Evolutionary conservation across 2,113 vertebrate genomes (phyloP).

Genomic region (Artemisiospiza belli): DNA sequence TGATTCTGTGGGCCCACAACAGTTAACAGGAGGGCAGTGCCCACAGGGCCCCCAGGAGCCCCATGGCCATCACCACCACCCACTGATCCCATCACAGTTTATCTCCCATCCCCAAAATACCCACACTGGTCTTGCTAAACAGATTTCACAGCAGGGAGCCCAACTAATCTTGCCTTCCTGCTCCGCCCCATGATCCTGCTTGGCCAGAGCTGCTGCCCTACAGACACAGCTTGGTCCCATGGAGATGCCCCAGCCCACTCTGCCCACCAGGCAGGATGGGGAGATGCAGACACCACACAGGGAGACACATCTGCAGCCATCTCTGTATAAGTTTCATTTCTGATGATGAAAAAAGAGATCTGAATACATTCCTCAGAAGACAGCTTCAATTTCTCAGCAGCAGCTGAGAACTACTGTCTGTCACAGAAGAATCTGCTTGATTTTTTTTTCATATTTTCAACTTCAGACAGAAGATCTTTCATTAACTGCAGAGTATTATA

Average conservation of each 20-base stretch:
- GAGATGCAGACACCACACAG: fast-evolving
- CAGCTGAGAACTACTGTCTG: not conserved
- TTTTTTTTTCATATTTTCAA: not conserved
- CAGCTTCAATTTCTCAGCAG: not conserved
- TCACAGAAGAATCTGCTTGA: not conserved
- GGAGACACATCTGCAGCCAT: not conserved
- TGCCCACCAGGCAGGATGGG: fast-evolving
- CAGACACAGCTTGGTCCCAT: fast-evolving
- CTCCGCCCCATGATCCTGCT: fast-evolving
- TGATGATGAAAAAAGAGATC: not conserved
- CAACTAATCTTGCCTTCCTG: not conserved
- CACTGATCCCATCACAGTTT: fast-evolving
- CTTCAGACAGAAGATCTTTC: not conserved
- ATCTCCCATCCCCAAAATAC: not conserved
- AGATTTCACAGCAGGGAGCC: not conserved
- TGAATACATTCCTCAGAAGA: not conserved
- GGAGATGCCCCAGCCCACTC: not conserved
- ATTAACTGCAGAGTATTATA: not conserved
- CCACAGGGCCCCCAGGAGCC: not conserved
- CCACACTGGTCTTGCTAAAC: not conserved
- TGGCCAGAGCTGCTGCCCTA: not conserved
- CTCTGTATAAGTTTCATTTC: not conserved
- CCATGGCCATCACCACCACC: fast-evolving
- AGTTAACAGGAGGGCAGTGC: not conserved
- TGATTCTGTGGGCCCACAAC: not conserved